These are phyloP conservation scores for Rhabdornis inornatus DNA, from an alignment of 2,113 vertebrate genomes.

Conservation along the genomic window DNA sequence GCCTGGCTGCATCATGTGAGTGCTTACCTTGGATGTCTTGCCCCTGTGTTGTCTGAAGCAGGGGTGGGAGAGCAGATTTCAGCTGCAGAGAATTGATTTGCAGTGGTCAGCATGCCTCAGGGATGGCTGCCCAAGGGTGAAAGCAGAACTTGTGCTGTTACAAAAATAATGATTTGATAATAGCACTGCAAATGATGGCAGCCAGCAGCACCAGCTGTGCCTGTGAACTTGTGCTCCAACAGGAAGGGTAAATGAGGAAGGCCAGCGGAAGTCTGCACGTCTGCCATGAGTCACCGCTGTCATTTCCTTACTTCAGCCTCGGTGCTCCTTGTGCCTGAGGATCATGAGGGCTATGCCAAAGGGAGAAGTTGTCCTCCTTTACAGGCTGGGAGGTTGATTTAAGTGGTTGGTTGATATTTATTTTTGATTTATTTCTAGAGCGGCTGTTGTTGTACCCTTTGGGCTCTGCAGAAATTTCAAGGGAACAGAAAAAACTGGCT, in stretches of 20 bases:
- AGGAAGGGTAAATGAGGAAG: not conserved
- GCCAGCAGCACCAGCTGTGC: not conserved
- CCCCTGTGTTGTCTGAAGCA: not conserved
- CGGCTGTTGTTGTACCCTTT: not conserved
- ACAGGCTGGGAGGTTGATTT: not conserved
- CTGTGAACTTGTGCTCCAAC: not conserved
- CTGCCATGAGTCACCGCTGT: not conserved
- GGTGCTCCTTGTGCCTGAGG: rapidly evolving
- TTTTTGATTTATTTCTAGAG: not conserved
- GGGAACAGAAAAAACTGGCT: not conserved
- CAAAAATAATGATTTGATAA: not conserved
- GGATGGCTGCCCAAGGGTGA: not conserved
- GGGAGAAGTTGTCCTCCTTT: not conserved
- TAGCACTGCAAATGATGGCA: not conserved
- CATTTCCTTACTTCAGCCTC: not conserved
- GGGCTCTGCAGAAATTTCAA: not conserved
- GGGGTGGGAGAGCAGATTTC: not conserved
- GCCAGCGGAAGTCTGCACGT: not conserved
- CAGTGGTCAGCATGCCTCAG: not conserved
- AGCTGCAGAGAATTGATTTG: not conserved
- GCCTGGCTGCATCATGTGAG: rapidly evolving
- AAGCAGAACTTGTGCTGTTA: not conserved
- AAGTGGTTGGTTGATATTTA: rapidly evolving
- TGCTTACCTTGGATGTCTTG: not conserved
- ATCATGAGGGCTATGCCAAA: rapidly evolving